Base-by-base conservation (phyloP, 30 jellyfish, hydroid and myxozoan species). In the Hydra vulgaris region DNA sequence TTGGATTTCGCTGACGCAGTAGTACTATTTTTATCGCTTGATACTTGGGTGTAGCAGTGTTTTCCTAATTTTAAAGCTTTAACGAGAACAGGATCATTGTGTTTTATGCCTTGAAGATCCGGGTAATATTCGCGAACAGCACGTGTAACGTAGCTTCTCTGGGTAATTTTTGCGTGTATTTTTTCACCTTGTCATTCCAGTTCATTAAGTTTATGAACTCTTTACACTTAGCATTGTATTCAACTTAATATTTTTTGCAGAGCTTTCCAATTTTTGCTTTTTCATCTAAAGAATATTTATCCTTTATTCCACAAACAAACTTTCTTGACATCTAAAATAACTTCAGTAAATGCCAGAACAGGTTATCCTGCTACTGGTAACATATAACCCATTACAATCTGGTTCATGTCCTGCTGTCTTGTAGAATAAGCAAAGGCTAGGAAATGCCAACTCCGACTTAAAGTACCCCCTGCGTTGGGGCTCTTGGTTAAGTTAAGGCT, bases 61-160 rank as follows among this genome's bases (percentile, higher is more conserved):
- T 79, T 79, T 56, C 85, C 86, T n/a, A 79, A 27, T 67, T 79
- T 79, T 56, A 79, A 55, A 18, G 86, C 86, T 70, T 79, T 79
- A 17, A 55, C 8, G 1, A 79, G 85, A 18, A n/a, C 25, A n/a
- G 21, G 86, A 53, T 79, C 86, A 66, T 77, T 70, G 26, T 79
- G 61, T 67, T 67, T 79, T 12, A 70, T 26, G 23, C 85, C 66
- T 67, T 79, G 85, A 1, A 79, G 66, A 70, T 55, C 88, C 8
- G 80, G 87, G 53, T 81, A 81, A 40, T 17, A 81, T 72, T 81
- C 88, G 7, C 84, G 79, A 53, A 81, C 88, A 17, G 88, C 88
- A 70, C 77, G 77, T 70, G 88, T 82, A 18, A 72, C 79, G 12
- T 72, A 26, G 89, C 87, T 72, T 81, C 88, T 23, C 88, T 23